Conservation (phyloP, 2,113 vertebrate species). For the Alces alces region DNA sequence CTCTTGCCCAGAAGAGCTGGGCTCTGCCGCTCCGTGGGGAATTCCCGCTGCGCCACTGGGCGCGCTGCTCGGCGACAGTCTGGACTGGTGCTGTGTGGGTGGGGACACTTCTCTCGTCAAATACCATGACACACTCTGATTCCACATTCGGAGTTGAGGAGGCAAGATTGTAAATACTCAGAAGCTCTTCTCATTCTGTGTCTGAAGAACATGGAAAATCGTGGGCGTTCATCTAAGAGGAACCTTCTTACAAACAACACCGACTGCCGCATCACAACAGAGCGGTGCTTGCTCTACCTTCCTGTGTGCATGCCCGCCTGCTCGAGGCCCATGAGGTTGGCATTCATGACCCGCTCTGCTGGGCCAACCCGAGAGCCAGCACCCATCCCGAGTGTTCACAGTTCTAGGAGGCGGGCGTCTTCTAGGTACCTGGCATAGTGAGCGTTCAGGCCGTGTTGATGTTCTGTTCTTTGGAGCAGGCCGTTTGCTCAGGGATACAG, state of each 20-base stretch:
- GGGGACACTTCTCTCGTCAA: slow-evolving; percentile 79
- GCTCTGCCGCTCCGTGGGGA: slow-evolving; percentile 81
- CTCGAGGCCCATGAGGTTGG: background rate
- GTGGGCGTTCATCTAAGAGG: slow-evolving; percentile 36
- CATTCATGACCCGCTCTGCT: too few species aligned
- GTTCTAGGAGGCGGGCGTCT: background rate
- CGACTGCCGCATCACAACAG: background rate
- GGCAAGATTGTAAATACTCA: slow-evolving; percentile 44
- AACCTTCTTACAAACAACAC: slow-evolving; percentile 45
- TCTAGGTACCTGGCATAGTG: background rate
- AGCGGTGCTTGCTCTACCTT: slow-evolving; percentile 22
- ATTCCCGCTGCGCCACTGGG: slow-evolving; percentile 74
- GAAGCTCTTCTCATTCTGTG: slow-evolving; percentile 52
- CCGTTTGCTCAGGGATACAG: background rate
- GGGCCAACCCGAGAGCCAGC: background rate
- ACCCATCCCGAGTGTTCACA: too few species aligned
- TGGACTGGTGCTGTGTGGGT: slow-evolving; percentile 77
- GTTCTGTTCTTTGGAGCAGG: background rate
- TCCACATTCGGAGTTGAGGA: slow-evolving; percentile 52
- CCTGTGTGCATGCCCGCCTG: background rate
- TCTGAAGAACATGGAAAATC: slow-evolving; percentile 48
- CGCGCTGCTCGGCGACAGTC: slow-evolving; percentile 71
- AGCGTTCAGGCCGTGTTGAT: background rate
- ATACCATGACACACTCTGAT: slow-evolving; percentile 71
- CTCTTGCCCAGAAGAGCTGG: slow-evolving; percentile 53